Conservation (phyloP, 2,888 invertebrate species). For the Parnassius glacialis region DNA sequence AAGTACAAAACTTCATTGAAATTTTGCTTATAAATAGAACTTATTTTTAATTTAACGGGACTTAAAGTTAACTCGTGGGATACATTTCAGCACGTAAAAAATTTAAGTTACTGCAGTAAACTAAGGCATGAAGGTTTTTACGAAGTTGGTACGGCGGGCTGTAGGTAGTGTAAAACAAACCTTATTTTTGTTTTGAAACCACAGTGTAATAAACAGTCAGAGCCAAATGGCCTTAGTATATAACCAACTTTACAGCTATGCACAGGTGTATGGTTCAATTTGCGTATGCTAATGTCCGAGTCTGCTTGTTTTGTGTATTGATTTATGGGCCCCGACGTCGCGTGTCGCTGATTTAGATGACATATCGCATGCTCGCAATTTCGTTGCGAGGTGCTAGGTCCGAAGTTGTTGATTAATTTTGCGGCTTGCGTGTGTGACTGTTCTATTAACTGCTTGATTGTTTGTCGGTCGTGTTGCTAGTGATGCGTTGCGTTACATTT, state of each 20-base stretch:
- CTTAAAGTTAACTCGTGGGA: too few species aligned
- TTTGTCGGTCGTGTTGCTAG: conserved; percentile 8
- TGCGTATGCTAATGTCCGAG: conserved; percentile 43
- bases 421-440: conserved; percentile 9
- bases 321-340: conserved; percentile 24
- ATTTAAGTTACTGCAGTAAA: too few species aligned
- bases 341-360: conserved; percentile 18
- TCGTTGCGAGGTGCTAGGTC: background rate
- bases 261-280: conserved; percentile 44
- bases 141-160: too few species aligned
- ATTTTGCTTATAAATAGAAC: too few species aligned
- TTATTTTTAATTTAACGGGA: too few species aligned
- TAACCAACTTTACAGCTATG: conserved; percentile 3
- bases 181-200: too few species aligned
- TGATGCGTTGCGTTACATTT: conserved; percentile 4
- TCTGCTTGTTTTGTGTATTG: conserved; percentile 35
- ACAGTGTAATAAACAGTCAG: too few species aligned
- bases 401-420: conserved; percentile 5
- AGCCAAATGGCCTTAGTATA: too few species aligned
- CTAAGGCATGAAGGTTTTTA: too few species aligned
- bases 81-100: too few species aligned
- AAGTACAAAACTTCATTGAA: too few species aligned
- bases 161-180: too few species aligned
- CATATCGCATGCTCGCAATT: conserved; percentile 10
- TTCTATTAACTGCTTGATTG: conserved; percentile 11